phyloP scores from a whole-genome alignment of 2,113 vertebrate species.

The Accipiter cooperii region DNA sequence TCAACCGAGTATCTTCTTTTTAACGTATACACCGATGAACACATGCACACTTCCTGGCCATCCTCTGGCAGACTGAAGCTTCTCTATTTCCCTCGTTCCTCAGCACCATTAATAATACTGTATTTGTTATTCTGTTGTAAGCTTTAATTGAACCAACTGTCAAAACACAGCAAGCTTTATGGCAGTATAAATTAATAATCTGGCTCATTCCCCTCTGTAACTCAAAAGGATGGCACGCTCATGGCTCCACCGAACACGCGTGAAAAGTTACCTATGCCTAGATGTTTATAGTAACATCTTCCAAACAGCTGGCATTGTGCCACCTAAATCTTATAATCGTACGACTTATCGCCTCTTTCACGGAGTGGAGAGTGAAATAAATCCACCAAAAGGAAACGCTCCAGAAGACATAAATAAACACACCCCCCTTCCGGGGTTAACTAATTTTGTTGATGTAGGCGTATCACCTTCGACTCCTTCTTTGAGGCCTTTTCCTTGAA shows the following conservation, averaged over 20 bases:
- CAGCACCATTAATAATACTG: background rate
- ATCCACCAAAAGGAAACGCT: background rate
- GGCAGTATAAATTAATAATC: background rate
- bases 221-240: background rate
- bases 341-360: background rate
- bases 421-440: background rate
- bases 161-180: background rate
- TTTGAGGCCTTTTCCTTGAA: background rate
- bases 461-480: background rate
- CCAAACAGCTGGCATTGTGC: background rate
- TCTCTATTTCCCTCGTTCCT: background rate
- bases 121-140: background rate
- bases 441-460: background rate
- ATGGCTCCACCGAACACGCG: background rate
- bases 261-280: slow-evolving; percentile 18
- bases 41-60: background rate
- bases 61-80: background rate
- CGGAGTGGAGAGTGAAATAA: background rate
- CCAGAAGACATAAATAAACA: slow-evolving; percentile 3
- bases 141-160: slow-evolving; percentile 41
- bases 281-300: background rate
- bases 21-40: background rate
- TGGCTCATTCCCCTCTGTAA: background rate
- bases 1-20: background rate
- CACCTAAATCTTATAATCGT: background rate